A percentile compares a stretch with the other conserved stretches of the same genome.
phyloP scores from a whole-genome alignment of 1,140 invertebrate genomes.

The Ceratosolen fusciceps region DNA sequence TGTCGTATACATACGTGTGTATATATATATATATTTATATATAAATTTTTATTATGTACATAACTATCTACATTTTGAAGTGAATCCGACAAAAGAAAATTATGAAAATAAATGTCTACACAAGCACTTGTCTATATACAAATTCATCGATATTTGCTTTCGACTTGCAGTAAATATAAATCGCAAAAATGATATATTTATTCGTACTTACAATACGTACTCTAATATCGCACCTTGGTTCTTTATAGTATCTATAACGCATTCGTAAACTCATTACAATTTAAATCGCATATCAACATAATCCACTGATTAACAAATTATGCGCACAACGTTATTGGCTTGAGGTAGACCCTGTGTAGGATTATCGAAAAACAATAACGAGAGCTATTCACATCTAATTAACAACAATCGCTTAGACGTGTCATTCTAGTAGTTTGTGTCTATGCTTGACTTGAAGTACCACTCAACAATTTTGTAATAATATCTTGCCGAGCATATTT shows the following conservation, averaged over 20 bases:
- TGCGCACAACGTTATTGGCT: constrained; percentile 52
- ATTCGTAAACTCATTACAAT: constrained; percentile 14
- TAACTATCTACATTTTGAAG: constrained; percentile 36
- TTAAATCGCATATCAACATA: not conserved
- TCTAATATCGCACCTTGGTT: constrained; percentile 38
- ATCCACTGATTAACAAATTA: constrained; percentile 38
- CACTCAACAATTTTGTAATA: not conserved
- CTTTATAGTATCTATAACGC: not conserved
- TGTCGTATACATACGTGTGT: not conserved
- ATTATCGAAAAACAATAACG: constrained; percentile 59
- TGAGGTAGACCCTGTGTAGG: constrained; percentile 63
- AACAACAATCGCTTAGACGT: constrained; percentile 41
- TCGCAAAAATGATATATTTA: constrained; percentile 16
- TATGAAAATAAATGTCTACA: constrained; percentile 17
- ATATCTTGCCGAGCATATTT: not conserved
- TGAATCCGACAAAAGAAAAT: constrained; percentile 1
- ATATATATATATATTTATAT: not conserved
- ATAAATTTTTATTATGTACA: constrained; percentile 36
- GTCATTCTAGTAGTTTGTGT: not conserved
- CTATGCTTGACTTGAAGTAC: constrained; percentile 7
- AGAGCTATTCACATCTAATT: constrained; percentile 57
- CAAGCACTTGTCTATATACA: constrained; percentile 47
- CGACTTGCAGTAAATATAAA: not conserved
- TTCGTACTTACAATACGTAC: constrained; percentile 10
- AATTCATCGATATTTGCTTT: constrained; percentile 1